Evolutionary conservation across 2,888 invertebrate genomes (phyloP).

Genomic region (Caenorhabditis sp.): DNA sequence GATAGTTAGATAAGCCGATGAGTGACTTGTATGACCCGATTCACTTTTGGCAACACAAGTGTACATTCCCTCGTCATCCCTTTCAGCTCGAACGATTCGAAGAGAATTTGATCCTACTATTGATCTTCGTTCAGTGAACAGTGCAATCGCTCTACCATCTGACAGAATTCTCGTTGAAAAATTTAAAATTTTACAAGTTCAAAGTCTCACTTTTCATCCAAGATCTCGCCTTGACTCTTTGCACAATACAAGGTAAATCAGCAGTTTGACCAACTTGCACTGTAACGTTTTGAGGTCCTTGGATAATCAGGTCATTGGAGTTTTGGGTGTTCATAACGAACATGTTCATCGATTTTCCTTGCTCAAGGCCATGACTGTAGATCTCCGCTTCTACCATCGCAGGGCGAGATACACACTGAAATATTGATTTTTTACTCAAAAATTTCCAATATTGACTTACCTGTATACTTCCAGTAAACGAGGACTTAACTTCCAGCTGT

Average conservation of each 20-base stretch:
- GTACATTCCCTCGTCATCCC: constrained; percentile 75
- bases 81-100: constrained; percentile 60
- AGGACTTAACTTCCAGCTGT: constrained; percentile 70
- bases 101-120: constrained; percentile 70
- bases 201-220: constrained; percentile 67
- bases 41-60: constrained; percentile 71
- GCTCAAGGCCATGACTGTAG: constrained; percentile 78
- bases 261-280: constrained; percentile 62
- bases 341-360: constrained; percentile 72
- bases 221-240: constrained; percentile 62
- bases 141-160: constrained; percentile 22
- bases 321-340: constrained; percentile 55
- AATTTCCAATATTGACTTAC: constrained; percentile 48
- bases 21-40: constrained; percentile 38
- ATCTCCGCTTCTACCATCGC: constrained; percentile 82
- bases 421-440: neutral
- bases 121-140: constrained; percentile 36
- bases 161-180: no score
- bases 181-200: neutral
- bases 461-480: constrained; percentile 78
- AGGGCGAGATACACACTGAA: constrained; percentile 80
- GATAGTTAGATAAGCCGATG: constrained; percentile 69
- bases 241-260: constrained; percentile 67
- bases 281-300: constrained; percentile 72
- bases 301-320: constrained; percentile 58